Base-by-base conservation (phyloP, 2,888 invertebrate species). In the Buathra laborator region DNA sequence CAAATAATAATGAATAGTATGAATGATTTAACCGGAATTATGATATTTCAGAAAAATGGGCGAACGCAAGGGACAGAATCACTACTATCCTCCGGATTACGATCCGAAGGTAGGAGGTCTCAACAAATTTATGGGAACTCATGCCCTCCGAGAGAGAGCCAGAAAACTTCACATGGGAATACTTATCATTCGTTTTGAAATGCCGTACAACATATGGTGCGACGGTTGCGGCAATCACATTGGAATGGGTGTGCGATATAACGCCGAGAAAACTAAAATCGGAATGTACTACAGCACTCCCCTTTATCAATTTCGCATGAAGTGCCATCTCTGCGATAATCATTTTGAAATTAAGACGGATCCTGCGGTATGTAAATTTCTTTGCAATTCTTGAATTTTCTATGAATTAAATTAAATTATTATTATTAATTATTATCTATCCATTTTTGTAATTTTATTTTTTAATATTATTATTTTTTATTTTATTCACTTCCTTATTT, bases 141-240 rank as follows among this genome's bases (percentile, higher is more conserved):
- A 99, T 95, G 99, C 99, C 0, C 94, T 99, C 53, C 96, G 99
- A 44, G 99, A 99, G 94, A 95, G 99, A 86, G 99, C 99, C 29
- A 95, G 97, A n/a, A 99, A 99, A 94, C 95, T 99, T 3, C 97
- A 98, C 91, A 95, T 98, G 94, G 99, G 99, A 12, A 99, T 99
- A 89, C 96, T 99, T 32, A 97, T 98, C 87, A 98, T 99, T 88
- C 96, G 99, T 67, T 99, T 99, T 95, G 99, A 99, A 95, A 99
- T 99, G 99, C 99, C 99, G 0, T 99, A 99, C 92, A 99, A 99
- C 94, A 99, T 99, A 89, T 99, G 99, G 99, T 99, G 99, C 90
- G 98, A 98, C 53, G 99, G 99, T 76, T 99, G 99, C 93, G 97
- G 97, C 86, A 99, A 98, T 94, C 99, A 99, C 92, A 98, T 99